A percentile compares a stretch with the other conserved stretches of the same genome.
These are phyloP conservation scores for Anoplolepis gracilipes DNA, from an alignment of 1,140 invertebrate species.

Conservation along the genomic window DNA sequence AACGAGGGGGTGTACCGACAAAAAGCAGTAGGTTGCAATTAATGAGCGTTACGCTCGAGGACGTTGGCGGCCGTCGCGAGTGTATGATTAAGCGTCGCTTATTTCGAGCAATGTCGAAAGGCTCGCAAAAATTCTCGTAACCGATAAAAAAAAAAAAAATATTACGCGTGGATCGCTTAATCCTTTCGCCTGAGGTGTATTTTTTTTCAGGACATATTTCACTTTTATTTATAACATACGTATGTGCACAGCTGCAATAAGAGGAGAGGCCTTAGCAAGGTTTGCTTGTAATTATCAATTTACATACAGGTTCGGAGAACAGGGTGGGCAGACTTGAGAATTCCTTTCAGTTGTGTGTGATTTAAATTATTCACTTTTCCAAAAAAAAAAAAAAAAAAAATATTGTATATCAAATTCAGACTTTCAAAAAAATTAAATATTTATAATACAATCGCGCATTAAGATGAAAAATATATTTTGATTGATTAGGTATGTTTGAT, in stretches of 20 bases:
- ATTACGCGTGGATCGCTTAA: not conserved
- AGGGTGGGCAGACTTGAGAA: too few species aligned
- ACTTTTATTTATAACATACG: not conserved
- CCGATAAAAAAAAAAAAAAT: not conserved
- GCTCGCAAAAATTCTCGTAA: not conserved
- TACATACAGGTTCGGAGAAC: too few species aligned
- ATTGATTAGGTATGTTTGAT: not conserved
- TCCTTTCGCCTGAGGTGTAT: not conserved
- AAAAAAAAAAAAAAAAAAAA: too few species aligned
- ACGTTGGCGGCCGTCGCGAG: conserved; percentile 1
- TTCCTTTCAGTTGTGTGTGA: too few species aligned
- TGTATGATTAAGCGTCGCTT: conserved; percentile 18
- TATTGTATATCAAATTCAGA: not conserved
- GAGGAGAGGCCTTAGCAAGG: too few species aligned
- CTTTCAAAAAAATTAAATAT: not conserved
- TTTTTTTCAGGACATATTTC: not conserved
- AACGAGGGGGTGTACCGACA: not conserved
- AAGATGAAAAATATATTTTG: conserved; percentile 7
- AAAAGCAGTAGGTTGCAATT: conserved; percentile 17
- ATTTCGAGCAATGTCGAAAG: conserved; percentile 28
- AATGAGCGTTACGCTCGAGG: conserved; percentile 49
- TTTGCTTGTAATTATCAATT: too few species aligned
- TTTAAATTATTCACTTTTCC: not conserved
- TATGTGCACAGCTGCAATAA: not conserved
- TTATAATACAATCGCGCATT: not conserved